A percentile compares a stretch with the other conserved stretches of the same genome.
phyloP scores from a whole-genome alignment of 2,888 invertebrate species.

The Bedellia somnulentella region DNA sequence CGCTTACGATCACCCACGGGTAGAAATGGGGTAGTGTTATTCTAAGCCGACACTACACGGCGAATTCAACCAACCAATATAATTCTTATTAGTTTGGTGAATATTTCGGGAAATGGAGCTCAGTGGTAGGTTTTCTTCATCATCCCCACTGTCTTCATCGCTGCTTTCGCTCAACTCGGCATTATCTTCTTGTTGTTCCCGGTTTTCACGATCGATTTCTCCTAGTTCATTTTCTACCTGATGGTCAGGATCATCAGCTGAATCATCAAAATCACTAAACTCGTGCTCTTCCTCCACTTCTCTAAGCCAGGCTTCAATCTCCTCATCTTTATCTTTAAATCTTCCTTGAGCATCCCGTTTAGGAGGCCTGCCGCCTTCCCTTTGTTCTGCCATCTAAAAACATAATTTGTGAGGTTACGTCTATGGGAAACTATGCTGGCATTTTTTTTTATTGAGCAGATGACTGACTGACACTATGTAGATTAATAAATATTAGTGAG shows the following conservation, averaged over 20 bases:
- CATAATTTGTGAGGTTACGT: not conserved
- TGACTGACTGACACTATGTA: constrained; percentile 2
- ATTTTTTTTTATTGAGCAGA: constrained; percentile 1
- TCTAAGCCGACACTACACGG: too few species aligned
- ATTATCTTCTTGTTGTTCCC: constrained; percentile 8
- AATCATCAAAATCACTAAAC: constrained; percentile 1
- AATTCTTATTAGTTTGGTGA: too few species aligned
- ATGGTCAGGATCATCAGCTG: not conserved
- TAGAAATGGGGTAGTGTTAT: too few species aligned
- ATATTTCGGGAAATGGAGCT: too few species aligned
- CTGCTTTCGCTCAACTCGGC: constrained; percentile 4
- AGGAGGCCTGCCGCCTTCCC: not conserved
- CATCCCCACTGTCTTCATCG: too few species aligned
- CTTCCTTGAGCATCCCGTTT: not conserved
- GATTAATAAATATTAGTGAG: not conserved
- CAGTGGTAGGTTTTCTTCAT: too few species aligned
- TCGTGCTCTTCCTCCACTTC: not conserved
- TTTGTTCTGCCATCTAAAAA: not conserved
- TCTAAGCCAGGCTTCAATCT: not conserved
- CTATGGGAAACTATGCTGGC: not conserved
- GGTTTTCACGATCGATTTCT: constrained; percentile 7
- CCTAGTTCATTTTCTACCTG: constrained; percentile 6
- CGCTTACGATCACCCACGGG: too few species aligned
- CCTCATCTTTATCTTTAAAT: not conserved
- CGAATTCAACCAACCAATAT: too few species aligned